Base-by-base conservation (phyloP, 2,888 invertebrate genomes). In the Ophion ventricosus region DNA sequence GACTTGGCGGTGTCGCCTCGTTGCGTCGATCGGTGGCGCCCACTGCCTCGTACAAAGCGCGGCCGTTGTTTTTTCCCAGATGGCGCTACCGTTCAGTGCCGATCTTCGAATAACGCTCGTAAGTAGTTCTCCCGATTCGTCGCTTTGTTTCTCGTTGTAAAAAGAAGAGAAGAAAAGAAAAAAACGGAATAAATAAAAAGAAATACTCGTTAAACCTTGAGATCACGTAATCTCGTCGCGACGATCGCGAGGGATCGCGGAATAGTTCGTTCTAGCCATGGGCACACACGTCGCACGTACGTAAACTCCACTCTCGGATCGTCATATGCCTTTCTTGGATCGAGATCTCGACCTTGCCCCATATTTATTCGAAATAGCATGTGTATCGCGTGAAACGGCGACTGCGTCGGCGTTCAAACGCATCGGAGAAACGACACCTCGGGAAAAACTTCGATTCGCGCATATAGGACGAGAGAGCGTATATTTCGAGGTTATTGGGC, bases 321-420 rank as follows among this genome's bases (percentile, higher is more conserved):
- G 88, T 87, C 90, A 86, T 88, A 87, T 87, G 89, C 89, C 90
- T 90, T 89, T 90, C 90, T 89, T 88, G 89, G 88, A 88, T 89
- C 87, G 89, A 90, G 82, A 78, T 90, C 89, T 86, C 88, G 89
- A 88, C 90, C 89, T 89, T 89, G 89, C 87, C 88, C 90, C 87
- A 90, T 90, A 88, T 89, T 89, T 89, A 88, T 88, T 89, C 87
- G 89, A 90, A 90, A 89, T 87, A 87, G 87, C 85, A 67, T 73
- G 86, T 87, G 85, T 88, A 89, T 87, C 88, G 86, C 88, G 88
- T 88, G 88, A 89, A 63, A 4, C 54, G n/a, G 64, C 49, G 29
- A 40, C 14, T 10, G 40, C 49, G 59, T n/a, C n/a, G n/a, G n/a
- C n/a, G n/a, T n/a, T n/a, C n/a, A 23, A 59, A 56, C 67, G 49